Percentiles rank a stretch among this genome's conserved stretches.
Evolutionary conservation across 2,113 vertebrate genomes (phyloP).

Genomic region (Geococcyx californianus): DNA sequence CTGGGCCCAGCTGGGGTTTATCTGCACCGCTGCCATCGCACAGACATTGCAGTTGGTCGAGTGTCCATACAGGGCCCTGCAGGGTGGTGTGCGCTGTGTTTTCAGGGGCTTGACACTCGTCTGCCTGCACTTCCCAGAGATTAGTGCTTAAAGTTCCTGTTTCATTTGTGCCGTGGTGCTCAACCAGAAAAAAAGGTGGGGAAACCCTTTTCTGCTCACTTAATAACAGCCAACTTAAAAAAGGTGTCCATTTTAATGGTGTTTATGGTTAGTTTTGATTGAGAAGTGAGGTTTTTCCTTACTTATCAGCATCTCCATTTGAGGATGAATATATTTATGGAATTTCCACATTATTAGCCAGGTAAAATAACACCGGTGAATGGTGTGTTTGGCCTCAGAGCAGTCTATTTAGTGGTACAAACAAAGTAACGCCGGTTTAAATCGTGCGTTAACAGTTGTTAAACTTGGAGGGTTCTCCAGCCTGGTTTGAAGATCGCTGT

Average conservation of each 20-base stretch:
- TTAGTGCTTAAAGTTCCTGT: neutral
- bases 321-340: neutral
- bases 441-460: neutral
- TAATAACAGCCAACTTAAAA: neutral
- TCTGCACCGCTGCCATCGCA: accelerated
- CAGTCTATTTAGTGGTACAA: neutral
- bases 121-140: neutral
- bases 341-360: neutral
- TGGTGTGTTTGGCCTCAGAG: neutral
- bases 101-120: neutral
- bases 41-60: accelerated
- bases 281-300: neutral
- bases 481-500: neutral
- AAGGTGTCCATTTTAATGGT: neutral
- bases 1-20: neutral
- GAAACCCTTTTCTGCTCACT: neutral
- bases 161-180: neutral
- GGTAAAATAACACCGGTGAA: neutral
- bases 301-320: neutral
- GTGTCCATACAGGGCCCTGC: neutral
- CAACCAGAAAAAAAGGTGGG: neutral
- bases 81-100: no score
- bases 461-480: neutral
- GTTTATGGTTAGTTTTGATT: neutral
- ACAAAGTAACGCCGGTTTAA: neutral